These are phyloP conservation scores for Nomada flava DNA, from an alignment of 2,888 invertebrate genomes.

Conservation along the genomic window DNA sequence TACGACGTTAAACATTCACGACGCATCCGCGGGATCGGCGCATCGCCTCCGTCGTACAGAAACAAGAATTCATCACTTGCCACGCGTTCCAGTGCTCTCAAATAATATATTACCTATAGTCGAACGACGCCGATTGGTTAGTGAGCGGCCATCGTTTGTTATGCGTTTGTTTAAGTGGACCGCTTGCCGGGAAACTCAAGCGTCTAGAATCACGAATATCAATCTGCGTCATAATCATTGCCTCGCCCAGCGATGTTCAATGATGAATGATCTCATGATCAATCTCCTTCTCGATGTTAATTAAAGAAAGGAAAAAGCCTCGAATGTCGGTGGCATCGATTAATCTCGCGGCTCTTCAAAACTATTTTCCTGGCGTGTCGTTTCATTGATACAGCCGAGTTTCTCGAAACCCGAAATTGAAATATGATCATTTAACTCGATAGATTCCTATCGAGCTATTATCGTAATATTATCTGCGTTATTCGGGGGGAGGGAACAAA, in stretches of 20 bases:
- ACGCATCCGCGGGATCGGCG: constrained; percentile 55
- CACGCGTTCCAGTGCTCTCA: constrained; percentile 55
- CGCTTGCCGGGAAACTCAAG: constrained; percentile 84
- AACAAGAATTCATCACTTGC: constrained; percentile 50
- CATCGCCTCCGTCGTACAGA: constrained; percentile 27
- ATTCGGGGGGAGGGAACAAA: background rate
- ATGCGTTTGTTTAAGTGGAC: constrained; percentile 82
- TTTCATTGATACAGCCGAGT: background rate
- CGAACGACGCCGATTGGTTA: constrained; percentile 83
- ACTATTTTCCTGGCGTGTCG: background rate
- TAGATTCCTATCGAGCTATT: background rate
- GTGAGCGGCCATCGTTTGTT: constrained; percentile 83
- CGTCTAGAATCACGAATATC: constrained; percentile 82
- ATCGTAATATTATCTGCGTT: constrained; percentile 17
- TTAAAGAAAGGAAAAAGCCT: background rate
- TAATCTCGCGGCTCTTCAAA: background rate
- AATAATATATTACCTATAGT: constrained; percentile 82
- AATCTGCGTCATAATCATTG: constrained; percentile 64
- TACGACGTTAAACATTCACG: constrained; percentile 73
- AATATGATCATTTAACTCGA: background rate
- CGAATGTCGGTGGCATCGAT: background rate
- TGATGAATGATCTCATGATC: background rate
- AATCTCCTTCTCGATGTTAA: background rate
- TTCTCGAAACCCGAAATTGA: constrained; percentile 13
- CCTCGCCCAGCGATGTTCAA: constrained; percentile 23